Evolutionary conservation across 1,140 invertebrate species (phyloP), one percentile per base, ranked within the genome.

Genomic region (Catajapyx aquilonaris): DNA sequence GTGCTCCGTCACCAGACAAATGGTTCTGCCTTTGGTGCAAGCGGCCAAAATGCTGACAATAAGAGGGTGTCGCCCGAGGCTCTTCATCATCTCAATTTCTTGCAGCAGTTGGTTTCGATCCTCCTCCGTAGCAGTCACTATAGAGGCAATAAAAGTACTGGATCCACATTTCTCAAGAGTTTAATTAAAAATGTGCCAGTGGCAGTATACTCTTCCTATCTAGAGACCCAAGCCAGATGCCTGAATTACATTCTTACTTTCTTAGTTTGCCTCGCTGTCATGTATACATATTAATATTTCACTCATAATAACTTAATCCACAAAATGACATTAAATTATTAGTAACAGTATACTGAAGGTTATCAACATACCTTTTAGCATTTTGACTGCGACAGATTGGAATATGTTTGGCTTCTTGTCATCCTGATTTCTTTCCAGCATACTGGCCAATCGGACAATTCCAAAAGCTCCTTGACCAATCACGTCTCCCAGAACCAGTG

Each of bases 401-500:
- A 7, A 28, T 7, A 9, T 28, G 23, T 28, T 7, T 28, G 7
- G 7, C 13, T 28, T 13, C 23, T 28, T 28, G 7, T 28, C 23
- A 7, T 28, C 13, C 23, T 28, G 7, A 9, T 7, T 9, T n/a
- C n/a, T n/a, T n/a, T n/a, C n/a, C 13, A 28, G 13, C 23, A 28
- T 28, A 28, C 13, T 7, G 13, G 23, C 23, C 23, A 28, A 28
- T 28, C 59, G 49, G 1, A 62, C 59, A 40, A 58, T 55, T 2
- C 59, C 59, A 42, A 61, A 62, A 39, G 59, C 58, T 18, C 60
- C 60, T 48, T 61, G 56, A 5, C 60, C 60, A 4, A 62, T 44
- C 2, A 51, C 50, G 21, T 54, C 47, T 17, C 52, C 52, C 5
- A 62, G 45, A n/a, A 48, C 49, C 1, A 62, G 40, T 5, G 51